Evolutionary conservation across 2,113 vertebrate species (phyloP).

Genomic region (Chrysochloris asiatica): DNA sequence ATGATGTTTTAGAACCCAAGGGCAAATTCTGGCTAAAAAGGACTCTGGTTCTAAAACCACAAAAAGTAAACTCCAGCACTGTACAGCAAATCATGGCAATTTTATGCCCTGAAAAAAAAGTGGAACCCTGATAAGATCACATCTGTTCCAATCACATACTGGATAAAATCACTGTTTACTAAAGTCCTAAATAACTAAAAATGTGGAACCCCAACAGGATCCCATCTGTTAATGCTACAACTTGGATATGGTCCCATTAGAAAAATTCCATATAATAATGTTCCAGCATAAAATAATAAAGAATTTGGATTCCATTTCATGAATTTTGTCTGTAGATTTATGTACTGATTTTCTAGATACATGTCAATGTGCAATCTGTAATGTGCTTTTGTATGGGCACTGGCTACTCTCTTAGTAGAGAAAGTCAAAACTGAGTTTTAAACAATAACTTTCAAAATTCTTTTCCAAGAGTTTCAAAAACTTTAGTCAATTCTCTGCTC

Average conservation of each 20-base stretch:
- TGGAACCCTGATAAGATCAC: slow-evolving; percentile 92
- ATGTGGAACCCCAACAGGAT: slow-evolving; percentile 92
- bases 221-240: slow-evolving; percentile 88
- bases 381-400: not conserved
- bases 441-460: slow-evolving; percentile 2
- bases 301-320: slow-evolving; percentile 57
- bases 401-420: slow-evolving; percentile 56
- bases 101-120: slow-evolving; percentile 90
- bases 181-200: slow-evolving; percentile 93
- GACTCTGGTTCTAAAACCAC: slow-evolving; percentile 87
- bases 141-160: slow-evolving; percentile 92
- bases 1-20: slow-evolving; percentile 91
- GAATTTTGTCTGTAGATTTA: slow-evolving; percentile 57
- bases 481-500: slow-evolving; percentile 44
- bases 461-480: slow-evolving; percentile 22
- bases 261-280: slow-evolving; percentile 86
- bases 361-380: slow-evolving; percentile 44
- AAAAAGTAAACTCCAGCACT: slow-evolving; percentile 89
- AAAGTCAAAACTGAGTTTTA: not conserved
- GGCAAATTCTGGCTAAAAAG: slow-evolving; percentile 90
- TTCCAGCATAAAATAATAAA: slow-evolving; percentile 71
- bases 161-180: slow-evolving; percentile 92
- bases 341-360: slow-evolving; percentile 46
- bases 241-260: slow-evolving; percentile 87
- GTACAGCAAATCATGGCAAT: slow-evolving; percentile 91